Conservation (phyloP, 2,113 vertebrate genomes). For the Sander lucioperca region DNA sequence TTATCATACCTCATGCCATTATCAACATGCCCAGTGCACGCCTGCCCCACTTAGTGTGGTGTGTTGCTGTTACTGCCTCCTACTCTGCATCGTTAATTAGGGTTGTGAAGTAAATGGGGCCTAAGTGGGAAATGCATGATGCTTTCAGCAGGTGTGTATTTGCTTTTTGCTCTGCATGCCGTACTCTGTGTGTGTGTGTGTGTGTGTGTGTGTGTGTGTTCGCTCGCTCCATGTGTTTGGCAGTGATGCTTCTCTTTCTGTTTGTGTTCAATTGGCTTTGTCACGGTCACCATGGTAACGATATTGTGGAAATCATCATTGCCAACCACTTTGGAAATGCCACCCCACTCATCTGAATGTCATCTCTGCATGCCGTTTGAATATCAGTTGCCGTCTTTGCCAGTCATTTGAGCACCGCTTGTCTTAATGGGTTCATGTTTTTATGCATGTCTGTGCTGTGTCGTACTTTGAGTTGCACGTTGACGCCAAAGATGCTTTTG, state of each 20-base stretch:
- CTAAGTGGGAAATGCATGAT: conserved; percentile 60
- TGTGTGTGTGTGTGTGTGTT: not conserved
- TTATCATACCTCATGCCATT: conserved; percentile 22
- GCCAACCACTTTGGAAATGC: conserved; percentile 62
- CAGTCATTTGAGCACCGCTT: not conserved
- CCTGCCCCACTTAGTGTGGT: conserved; percentile 20
- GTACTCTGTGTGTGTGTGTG: conserved; percentile 6
- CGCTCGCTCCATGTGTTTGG: conserved; percentile 54
- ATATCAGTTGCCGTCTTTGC: conserved; percentile 18
- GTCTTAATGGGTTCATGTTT: conserved; percentile 21
- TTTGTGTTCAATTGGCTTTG: conserved; percentile 32
- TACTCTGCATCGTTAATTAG: conserved; percentile 8
- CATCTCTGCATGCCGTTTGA: conserved; percentile 62
- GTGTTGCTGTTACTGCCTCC: conserved; percentile 27
- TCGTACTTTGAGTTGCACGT: conserved; percentile 32
- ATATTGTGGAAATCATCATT: conserved; percentile 53
- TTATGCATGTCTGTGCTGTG: conserved; percentile 48
- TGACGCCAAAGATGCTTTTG: conserved; percentile 34
- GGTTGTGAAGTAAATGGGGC: conserved; percentile 72
- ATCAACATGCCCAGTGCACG: conserved; percentile 6
- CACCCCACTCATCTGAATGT: conserved; percentile 49
- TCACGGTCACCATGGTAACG: conserved; percentile 36
- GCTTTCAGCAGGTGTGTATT: conserved; percentile 41
- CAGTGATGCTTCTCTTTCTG: conserved; percentile 48
- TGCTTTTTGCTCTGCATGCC: conserved; percentile 58